A percentile compares a stretch with the other conserved stretches of the same genome.
These are phyloP conservation scores for Leptobrachium ailaonicum DNA, from an alignment of 2,113 vertebrate species.

Conservation along the genomic window DNA sequence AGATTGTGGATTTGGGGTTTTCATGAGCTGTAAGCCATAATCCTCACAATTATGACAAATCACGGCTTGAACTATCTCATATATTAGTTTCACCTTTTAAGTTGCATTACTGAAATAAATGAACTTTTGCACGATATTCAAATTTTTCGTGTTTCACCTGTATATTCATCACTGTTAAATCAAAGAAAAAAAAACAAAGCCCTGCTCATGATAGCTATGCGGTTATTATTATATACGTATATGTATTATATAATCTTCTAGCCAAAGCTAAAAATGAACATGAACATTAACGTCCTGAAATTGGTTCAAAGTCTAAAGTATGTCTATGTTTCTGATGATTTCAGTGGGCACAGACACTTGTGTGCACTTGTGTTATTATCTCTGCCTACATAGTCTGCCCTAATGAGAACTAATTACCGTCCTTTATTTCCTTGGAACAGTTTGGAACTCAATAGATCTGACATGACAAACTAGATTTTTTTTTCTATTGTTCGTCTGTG, in stretches of 20 bases:
- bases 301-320: conserved; percentile 36
- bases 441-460: conserved; percentile 36
- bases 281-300: conserved; percentile 21
- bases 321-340: conserved; percentile 17
- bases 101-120: too few species aligned
- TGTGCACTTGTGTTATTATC: conserved; percentile 40
- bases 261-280: not conserved
- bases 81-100: too few species aligned
- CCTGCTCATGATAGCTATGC: too few species aligned
- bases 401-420: conserved; percentile 48
- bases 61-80: too few species aligned
- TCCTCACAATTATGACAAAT: too few species aligned
- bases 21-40: too few species aligned
- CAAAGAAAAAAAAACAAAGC: too few species aligned
- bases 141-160: too few species aligned
- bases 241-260: not conserved
- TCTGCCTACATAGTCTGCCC: conserved; percentile 36
- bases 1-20: too few species aligned
- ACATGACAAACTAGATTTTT: conserved; percentile 26
- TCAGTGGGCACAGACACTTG: conserved; percentile 32
- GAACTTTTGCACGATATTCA: too few species aligned
- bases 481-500: conserved; percentile 34
- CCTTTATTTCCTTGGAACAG: conserved; percentile 29
- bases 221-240: too few species aligned
- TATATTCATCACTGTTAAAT: too few species aligned